Evolutionary conservation across 2,888 invertebrate genomes (phyloP).

Genomic region (Geophilus truncorum): DNA sequence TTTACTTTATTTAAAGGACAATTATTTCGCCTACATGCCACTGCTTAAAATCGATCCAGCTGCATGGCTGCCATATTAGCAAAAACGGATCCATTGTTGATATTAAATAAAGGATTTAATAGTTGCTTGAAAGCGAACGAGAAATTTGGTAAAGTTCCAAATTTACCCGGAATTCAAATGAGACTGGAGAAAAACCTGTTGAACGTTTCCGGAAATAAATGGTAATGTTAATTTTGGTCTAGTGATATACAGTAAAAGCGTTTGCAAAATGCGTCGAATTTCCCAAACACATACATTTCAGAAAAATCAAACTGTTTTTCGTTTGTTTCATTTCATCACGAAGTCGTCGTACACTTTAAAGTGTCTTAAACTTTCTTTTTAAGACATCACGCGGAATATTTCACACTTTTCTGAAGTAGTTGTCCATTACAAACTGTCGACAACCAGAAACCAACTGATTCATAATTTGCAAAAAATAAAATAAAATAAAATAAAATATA

Average conservation of each 20-base stretch:
- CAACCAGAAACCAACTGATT: slow-evolving; percentile 30
- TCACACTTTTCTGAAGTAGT: background rate
- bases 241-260: slow-evolving; percentile 59
- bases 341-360: slow-evolving; percentile 55
- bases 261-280: slow-evolving; percentile 73
- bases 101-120: slow-evolving; percentile 56
- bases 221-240: slow-evolving; percentile 48
- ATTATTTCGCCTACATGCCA: background rate
- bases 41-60: background rate
- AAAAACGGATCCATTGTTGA: slow-evolving; percentile 56
- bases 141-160: background rate
- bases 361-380: slow-evolving; percentile 53
- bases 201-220: slow-evolving; percentile 51
- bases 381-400: slow-evolving; percentile 44
- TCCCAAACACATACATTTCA: slow-evolving; percentile 82
- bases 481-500: background rate
- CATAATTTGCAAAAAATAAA: background rate
- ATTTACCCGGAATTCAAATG: background rate
- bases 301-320: slow-evolving; percentile 77
- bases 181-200: slow-evolving; percentile 39
- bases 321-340: slow-evolving; percentile 64
- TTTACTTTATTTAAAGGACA: no score
- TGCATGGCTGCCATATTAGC: slow-evolving; percentile 33
- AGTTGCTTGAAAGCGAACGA: slow-evolving; percentile 43
- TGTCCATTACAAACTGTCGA: background rate